Evolutionary conservation across 2,797 vertebrate species (phyloP), one percentile per base, ranked within the genome.

Genomic region (Ispidina picta): DNA sequence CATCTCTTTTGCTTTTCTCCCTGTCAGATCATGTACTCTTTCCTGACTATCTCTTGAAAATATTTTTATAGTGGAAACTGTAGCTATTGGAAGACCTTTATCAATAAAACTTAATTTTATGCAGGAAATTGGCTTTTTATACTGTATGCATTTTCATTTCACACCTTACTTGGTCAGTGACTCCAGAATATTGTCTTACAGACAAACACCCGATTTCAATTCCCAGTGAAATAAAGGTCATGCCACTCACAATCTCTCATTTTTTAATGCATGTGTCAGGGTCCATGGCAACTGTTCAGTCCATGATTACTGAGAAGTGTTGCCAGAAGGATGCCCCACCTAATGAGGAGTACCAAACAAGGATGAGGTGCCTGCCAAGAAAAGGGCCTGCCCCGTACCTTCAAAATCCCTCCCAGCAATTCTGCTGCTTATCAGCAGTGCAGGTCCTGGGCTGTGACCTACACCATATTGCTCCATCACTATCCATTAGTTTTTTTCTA

Each of bases 11-110:
- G 21, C 81, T 76, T 91, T 86, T 69, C 33, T 86, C 41, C 43
- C 13, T 76, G 81, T 71, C 74, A 68, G 68, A 59, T 68, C 64
- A 35, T 25, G 37, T 23, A 43, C 20, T 69, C 26, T 59, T 49
- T 82, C 72, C 56, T 81, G n/a, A 73, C 56, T 82, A 28, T 69
- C 31, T 66, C 56, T 90, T 85, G 60, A 93, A 93, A 88, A 59
- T 83, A 55, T 78, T 84, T 89, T 80, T 71, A 28, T 63, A 72
- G 56, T 13, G 51, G 46, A 88, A 95, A 74, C n/a, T 14, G 15
- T 64, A 89, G 41, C 49, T 59, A 65, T 82, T 92, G 19, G 62
- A 91, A 95, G 52, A 60, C 15, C 58, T 93, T 72, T 41, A 68
- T 44, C 35, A 91, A 5, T 64, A 63, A 55, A 81, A 56, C 3